Percentiles rank a stretch among this genome's conserved stretches.
Evolutionary conservation across 2,797 vertebrate genomes (phyloP).

Genomic region (Crocidura indochinensis): DNA sequence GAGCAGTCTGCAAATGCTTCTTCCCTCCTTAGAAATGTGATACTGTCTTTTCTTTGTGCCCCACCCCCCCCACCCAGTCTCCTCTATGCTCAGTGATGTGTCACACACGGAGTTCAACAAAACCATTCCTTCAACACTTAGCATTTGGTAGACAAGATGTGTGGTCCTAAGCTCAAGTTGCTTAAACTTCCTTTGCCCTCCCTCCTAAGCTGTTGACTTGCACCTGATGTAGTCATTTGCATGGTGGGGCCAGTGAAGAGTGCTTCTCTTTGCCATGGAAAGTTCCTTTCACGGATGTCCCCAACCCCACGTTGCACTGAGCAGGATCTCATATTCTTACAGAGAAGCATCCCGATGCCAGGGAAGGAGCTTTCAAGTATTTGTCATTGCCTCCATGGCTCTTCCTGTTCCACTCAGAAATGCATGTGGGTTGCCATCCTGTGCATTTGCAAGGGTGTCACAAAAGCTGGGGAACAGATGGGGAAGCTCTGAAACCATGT

Average conservation of each 20-base stretch:
- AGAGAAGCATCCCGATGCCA: conserved; percentile 76
- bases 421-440: conserved; percentile 46
- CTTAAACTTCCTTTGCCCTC: neutral
- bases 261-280: conserved; percentile 77
- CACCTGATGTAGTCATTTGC: conserved; percentile 65
- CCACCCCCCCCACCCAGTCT: neutral
- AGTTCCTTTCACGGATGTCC: conserved; percentile 82
- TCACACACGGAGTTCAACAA: too few species aligned
- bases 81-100: too few species aligned
- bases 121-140: neutral
- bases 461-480: conserved; percentile 73
- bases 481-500: conserved; percentile 63
- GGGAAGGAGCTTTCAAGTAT: conserved; percentile 65
- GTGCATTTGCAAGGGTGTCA: conserved; percentile 77
- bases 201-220: neutral
- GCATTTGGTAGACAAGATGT: neutral
- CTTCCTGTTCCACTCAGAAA: conserved; percentile 78
- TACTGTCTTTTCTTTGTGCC: conserved; percentile 13
- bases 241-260: neutral
- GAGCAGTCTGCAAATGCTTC: conserved; percentile 34
- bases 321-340: conserved; percentile 73
- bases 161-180: conserved; percentile 11
- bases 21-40: conserved; percentile 30
- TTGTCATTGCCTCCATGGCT: conserved; percentile 66
- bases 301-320: conserved; percentile 70